Percentiles rank a stretch among this genome's conserved stretches.
Conservation (phyloP, 2,797 vertebrate species). For the Heliangelus exortis region DNA sequence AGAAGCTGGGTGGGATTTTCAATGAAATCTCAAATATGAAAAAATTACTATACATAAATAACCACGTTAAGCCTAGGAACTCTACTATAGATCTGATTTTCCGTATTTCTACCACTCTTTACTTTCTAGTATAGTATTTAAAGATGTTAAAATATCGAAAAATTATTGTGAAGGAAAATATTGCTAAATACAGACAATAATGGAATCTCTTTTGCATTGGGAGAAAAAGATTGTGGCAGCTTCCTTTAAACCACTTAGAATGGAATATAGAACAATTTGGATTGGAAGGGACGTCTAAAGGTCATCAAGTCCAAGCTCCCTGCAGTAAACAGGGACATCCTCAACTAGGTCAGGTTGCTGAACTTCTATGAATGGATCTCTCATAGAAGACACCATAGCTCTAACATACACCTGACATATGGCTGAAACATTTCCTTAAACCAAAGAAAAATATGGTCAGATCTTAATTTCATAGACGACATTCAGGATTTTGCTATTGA, state of each 20-base stretch:
- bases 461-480: background rate
- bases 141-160: background rate
- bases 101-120: background rate
- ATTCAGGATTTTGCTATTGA: background rate
- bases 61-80: background rate
- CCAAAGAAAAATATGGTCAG: background rate
- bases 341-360: too few relatives aligned
- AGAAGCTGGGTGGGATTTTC: background rate
- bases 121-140: background rate
- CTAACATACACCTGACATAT: background rate
- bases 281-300: too few relatives aligned
- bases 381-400: background rate
- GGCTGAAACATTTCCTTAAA: background rate
- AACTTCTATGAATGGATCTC: background rate
- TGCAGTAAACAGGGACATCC: too few relatives aligned
- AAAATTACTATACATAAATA: background rate
- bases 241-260: background rate
- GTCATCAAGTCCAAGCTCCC: too few relatives aligned
- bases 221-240: background rate
- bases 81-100: background rate
- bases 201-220: background rate
- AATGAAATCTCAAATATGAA: background rate
- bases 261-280: too few relatives aligned
- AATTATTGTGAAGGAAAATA: background rate
- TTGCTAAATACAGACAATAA: background rate